Percentiles rank a stretch among this genome's conserved stretches.
These are phyloP conservation scores for Squalus acanthias DNA, from an alignment of 2,797 vertebrate species.

Conservation along the genomic window DNA sequence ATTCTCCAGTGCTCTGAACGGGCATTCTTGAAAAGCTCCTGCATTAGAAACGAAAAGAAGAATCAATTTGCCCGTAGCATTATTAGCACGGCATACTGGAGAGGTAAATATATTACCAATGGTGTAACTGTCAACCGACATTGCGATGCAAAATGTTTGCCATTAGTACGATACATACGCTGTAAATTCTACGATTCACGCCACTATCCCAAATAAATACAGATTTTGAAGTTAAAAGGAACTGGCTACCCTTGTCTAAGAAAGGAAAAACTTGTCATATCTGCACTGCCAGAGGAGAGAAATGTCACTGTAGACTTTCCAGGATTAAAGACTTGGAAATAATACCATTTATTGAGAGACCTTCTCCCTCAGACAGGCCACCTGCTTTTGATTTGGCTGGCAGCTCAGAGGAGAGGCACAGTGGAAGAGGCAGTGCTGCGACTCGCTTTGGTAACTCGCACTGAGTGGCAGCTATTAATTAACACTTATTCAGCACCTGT, in stretches of 20 bases:
- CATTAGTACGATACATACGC: background rate
- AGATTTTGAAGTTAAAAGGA: background rate
- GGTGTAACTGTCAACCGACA: background rate
- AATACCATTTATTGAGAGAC: constrained; percentile 32
- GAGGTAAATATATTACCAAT: background rate
- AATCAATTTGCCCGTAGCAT: background rate
- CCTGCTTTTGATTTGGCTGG: constrained; percentile 33
- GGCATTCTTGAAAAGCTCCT: background rate
- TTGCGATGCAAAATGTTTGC: background rate
- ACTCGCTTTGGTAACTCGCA: background rate
- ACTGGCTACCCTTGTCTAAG: background rate
- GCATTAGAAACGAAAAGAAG: background rate
- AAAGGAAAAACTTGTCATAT: constrained; percentile 1
- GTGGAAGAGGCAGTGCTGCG: background rate
- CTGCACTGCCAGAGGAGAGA: background rate
- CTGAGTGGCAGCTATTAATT: constrained; percentile 38
- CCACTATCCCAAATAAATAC: background rate
- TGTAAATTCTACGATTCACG: background rate
- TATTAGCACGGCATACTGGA: background rate
- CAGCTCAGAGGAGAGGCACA: constrained; percentile 19
- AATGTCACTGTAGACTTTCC: background rate
- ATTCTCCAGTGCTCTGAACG: background rate
- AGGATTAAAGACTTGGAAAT: constrained; percentile 32
- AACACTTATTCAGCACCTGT: constrained; percentile 38
- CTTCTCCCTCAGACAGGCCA: constrained; percentile 33